Base-by-base conservation (phyloP, 92 coral and sea anemone genomes). In the Blastomussa wellsi region DNA sequence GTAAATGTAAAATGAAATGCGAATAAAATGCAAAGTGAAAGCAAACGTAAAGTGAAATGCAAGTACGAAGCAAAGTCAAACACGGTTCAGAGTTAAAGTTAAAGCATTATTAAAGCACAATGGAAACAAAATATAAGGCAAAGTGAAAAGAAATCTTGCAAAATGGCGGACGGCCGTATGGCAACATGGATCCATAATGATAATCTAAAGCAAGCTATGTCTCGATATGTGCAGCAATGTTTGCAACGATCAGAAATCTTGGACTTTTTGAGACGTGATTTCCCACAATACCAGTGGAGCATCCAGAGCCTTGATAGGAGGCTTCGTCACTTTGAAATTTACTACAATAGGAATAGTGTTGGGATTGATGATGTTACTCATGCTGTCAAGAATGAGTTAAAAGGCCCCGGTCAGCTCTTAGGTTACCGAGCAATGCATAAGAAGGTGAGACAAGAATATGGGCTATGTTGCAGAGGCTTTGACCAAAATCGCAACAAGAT, bases 361-460 rank as follows among this genome's bases (percentile, higher is more conserved):
- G 38, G 64, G 28, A 26, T 71, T 41, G 86, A 80, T 64, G 84
- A 64, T 44, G 74, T 80, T 80, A 80, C 29, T 32, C 26, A 62
- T 35, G 84, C 84, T 49, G 84, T 80, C 69, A 57, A 66, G 76
- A 80, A 80, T 20, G 73, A 80, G 74, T 67, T 80, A 32, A 66
- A 37, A 60, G 84, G 84, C 59, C 87, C 87, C 53, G 76, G 87
- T 13, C 59, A 76, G 81, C 87, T 72, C 24, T 65, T 73, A 47
- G 87, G 87, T 60, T 83, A 83, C 68, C 79, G 74, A 51, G 87
- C 87, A 72, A 74, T 60, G 81, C 87, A 84, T 35, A 75, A 76
- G 57, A 74, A 75, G 76, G 64, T 75, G 24, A 57, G 82, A 65
- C 87, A 84, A 72, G 82, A 49, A 24, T 77, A 84, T 38, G 76